Percentiles rank a stretch among this genome's conserved stretches.
Evolutionary conservation across 2,888 invertebrate species (phyloP).

Genomic region (Conchocele bisecta): DNA sequence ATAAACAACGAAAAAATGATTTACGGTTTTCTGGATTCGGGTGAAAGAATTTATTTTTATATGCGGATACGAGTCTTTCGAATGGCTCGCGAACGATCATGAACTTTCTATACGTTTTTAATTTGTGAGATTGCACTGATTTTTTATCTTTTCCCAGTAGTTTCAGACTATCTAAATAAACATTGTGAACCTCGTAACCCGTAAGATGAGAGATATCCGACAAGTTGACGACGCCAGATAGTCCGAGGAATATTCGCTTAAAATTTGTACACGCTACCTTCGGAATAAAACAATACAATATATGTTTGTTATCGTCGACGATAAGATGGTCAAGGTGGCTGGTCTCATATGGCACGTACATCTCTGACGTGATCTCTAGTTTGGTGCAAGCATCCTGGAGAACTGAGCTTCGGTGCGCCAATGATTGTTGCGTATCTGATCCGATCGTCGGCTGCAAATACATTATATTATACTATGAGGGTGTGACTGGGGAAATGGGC

Average conservation of each 20-base stretch:
- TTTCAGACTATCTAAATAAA: slow-evolving; percentile 56
- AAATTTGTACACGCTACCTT: slow-evolving; percentile 97
- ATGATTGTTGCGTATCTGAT: too few species aligned
- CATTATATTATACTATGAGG: too few species aligned
- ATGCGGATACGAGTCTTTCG: slow-evolving; percentile 94
- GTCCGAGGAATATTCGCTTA: slow-evolving; percentile 93
- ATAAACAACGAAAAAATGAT: too few species aligned
- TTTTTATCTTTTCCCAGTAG: slow-evolving; percentile 58
- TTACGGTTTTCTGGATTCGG: slow-evolving; percentile 22
- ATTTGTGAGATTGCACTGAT: slow-evolving; percentile 86
- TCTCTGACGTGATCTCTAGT: too few species aligned
- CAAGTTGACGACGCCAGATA: slow-evolving; percentile 85
- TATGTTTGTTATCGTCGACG: slow-evolving; percentile 91
- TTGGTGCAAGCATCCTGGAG: too few species aligned
- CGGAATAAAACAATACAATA: slow-evolving; percentile 96
- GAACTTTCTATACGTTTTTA: slow-evolving; percentile 91
- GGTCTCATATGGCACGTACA: too few species aligned
- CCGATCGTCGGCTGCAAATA: too few species aligned
- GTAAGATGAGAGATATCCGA: slow-evolving; percentile 57
- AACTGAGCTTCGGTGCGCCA: too few species aligned
- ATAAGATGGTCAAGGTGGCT: slow-evolving; percentile 56
- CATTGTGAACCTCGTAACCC: slow-evolving; percentile 67
- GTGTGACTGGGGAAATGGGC: too few species aligned
- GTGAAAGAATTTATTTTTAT: slow-evolving; percentile 90
- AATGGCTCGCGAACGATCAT: slow-evolving; percentile 95